A percentile compares a stretch with the other conserved stretches of the same genome.
These are phyloP conservation scores for Thunnus thynnus DNA, from an alignment of 2,113 vertebrate genomes.

Conservation along the genomic window DNA sequence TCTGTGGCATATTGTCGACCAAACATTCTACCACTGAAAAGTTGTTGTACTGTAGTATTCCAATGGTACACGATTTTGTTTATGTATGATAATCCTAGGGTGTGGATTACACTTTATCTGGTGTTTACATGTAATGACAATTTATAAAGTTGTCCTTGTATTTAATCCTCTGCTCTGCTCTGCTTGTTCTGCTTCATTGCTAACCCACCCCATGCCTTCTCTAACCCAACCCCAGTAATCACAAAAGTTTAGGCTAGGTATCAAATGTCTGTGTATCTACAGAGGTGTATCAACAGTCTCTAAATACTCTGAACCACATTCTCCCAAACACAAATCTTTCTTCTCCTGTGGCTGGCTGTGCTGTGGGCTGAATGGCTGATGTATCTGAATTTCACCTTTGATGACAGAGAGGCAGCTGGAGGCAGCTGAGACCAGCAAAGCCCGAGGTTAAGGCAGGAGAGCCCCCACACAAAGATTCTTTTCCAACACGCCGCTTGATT, in stretches of 20 bases:
- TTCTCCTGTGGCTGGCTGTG: slow-evolving; percentile 9
- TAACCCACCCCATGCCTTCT: background rate
- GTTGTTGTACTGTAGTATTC: no score
- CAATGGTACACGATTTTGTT: no score
- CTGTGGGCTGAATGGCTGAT: slow-evolving; percentile 56
- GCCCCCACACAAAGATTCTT: slow-evolving; percentile 41
- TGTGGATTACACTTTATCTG: slow-evolving; percentile 2
- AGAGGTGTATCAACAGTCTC: slow-evolving; percentile 28
- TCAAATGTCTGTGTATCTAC: slow-evolving; percentile 4
- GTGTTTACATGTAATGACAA: background rate
- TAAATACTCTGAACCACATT: slow-evolving; percentile 26
- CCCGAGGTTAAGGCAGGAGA: slow-evolving; percentile 30
- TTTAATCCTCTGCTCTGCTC: slow-evolving; percentile 1
- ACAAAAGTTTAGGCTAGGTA: slow-evolving; percentile 23
- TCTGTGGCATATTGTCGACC: background rate
- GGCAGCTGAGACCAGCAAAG: slow-evolving; percentile 6
- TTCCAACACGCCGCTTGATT: no score
- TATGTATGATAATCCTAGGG: no score
- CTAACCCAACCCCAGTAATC: background rate
- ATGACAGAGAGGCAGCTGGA: slow-evolving; percentile 34
- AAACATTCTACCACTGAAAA: background rate
- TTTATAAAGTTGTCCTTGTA: background rate
- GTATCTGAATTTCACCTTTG: slow-evolving; percentile 46
- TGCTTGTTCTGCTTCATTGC: slow-evolving; percentile 1
- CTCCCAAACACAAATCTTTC: slow-evolving; percentile 23